phyloP scores from a whole-genome alignment of 2,797 vertebrate genomes.

The Enteromius fasciolatus region DNA sequence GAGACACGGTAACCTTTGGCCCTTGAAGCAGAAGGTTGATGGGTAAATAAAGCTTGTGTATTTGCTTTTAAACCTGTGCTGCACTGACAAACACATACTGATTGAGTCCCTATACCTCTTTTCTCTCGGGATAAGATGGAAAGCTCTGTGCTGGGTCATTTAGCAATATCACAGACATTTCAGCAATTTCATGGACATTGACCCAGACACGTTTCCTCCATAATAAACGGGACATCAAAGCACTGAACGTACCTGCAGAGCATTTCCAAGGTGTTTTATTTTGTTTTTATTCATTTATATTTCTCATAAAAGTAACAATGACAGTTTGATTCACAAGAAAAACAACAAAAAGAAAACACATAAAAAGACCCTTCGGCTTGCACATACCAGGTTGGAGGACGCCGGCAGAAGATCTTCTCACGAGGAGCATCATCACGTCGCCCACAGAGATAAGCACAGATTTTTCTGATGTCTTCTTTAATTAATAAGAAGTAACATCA shows the following conservation, averaged over 20 bases:
- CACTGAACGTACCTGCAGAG: not conserved
- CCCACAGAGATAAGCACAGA: slow-evolving; percentile 87
- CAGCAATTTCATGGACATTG: slow-evolving; percentile 55
- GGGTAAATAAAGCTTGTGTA: slow-evolving; percentile 43
- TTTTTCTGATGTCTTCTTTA: slow-evolving; percentile 89
- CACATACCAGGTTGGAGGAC: slow-evolving; percentile 50
- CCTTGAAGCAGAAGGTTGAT: slow-evolving; percentile 18
- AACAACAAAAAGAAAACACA: not conserved
- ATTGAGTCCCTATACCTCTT: slow-evolving; percentile 52
- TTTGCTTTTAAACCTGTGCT: slow-evolving; percentile 39
- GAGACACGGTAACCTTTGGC: not conserved
- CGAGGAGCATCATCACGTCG: slow-evolving; percentile 76
- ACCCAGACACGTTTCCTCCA: slow-evolving; percentile 62
- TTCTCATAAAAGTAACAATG: slow-evolving; percentile 5
- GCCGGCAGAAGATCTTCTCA: slow-evolving; percentile 54
- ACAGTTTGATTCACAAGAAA: slow-evolving; percentile 25
- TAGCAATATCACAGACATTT: slow-evolving; percentile 67
- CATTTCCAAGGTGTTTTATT: slow-evolving; percentile 14
- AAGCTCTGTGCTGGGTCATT: slow-evolving; percentile 71
- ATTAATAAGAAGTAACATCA: slow-evolving; percentile 88
- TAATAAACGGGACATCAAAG: slow-evolving; percentile 18
- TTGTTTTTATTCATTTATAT: not conserved
- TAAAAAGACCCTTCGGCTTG: slow-evolving; percentile 1
- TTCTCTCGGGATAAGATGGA: slow-evolving; percentile 54
- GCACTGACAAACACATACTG: slow-evolving; percentile 60